phyloP scores from a whole-genome alignment of 2,113 vertebrate species.

The Melanocharis versteri region DNA sequence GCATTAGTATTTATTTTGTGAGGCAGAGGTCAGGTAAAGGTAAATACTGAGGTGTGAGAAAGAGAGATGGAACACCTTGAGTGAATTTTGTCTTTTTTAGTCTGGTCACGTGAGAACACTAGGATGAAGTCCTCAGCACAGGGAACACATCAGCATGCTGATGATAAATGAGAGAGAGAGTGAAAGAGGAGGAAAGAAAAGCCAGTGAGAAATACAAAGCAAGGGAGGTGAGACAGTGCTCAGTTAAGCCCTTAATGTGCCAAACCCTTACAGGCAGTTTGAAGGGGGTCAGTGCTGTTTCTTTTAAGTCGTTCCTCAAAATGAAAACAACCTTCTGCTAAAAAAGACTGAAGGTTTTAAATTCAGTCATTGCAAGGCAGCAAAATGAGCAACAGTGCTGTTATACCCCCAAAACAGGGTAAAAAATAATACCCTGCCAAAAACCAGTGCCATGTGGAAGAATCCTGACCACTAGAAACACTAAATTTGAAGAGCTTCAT shows the following conservation, averaged over 20 bases:
- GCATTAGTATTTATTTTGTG: background rate
- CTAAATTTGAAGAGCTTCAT: background rate
- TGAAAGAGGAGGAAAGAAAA: background rate
- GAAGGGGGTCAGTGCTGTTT: background rate
- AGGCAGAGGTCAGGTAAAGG: background rate
- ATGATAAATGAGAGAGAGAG: background rate
- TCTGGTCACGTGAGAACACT: background rate
- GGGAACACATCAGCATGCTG: background rate
- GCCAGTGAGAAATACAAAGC: background rate
- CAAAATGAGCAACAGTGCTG: background rate
- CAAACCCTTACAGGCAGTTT: background rate
- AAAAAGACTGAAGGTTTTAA: background rate
- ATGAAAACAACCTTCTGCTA: background rate
- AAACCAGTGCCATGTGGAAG: background rate
- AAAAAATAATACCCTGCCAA: background rate
- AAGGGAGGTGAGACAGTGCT: background rate
- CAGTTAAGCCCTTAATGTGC: background rate
- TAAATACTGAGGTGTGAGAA: background rate
- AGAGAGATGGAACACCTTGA: background rate
- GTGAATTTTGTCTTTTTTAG: background rate
- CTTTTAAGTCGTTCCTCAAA: background rate
- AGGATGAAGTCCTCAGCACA: background rate
- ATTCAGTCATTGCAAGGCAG: background rate
- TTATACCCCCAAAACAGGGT: background rate
- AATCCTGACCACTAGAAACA: background rate